Conservation (phyloP, 1,140 invertebrate genomes). For the Leucophenga varia region DNA sequence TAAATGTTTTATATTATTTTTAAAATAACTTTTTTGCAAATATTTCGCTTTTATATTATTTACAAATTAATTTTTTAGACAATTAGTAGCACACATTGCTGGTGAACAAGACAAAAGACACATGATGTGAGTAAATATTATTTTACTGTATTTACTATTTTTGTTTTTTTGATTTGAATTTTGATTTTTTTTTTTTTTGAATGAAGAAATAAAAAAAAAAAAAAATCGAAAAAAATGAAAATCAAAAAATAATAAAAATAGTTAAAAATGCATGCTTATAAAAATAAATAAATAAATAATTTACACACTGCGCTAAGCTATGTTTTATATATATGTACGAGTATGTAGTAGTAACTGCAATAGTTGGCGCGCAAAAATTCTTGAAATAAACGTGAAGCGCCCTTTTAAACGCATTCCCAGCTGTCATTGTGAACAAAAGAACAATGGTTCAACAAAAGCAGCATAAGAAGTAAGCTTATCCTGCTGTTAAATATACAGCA, state of each 20-base stretch:
- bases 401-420: slow-evolving; percentile 42
- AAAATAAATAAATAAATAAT: slow-evolving; percentile 39
- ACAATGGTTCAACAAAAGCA: slow-evolving; percentile 41
- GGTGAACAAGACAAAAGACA: slow-evolving; percentile 56
- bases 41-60: no score
- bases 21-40: no score
- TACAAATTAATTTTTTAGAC: no score
- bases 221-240: slow-evolving; percentile 11
- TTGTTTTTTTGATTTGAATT: slow-evolving; percentile 12
- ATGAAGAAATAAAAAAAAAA: slow-evolving; percentile 31
- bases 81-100: no score
- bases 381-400: slow-evolving; percentile 49
- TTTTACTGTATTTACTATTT: slow-evolving; percentile 22
- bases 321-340: no score
- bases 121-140: slow-evolving; percentile 56
- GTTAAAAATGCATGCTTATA: slow-evolving; percentile 21
- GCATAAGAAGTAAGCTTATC: no score
- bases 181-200: slow-evolving; percentile 20
- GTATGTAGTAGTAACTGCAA: no score
- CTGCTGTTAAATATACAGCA: not conserved
- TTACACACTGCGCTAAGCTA: slow-evolving; percentile 25
- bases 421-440: slow-evolving; percentile 46
- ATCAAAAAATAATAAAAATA: slow-evolving; percentile 13
- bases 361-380: slow-evolving; percentile 40
- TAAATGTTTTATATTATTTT: no score